Conservation (phyloP, 2,888 invertebrate genomes). For the Agriopis marginaria region DNA sequence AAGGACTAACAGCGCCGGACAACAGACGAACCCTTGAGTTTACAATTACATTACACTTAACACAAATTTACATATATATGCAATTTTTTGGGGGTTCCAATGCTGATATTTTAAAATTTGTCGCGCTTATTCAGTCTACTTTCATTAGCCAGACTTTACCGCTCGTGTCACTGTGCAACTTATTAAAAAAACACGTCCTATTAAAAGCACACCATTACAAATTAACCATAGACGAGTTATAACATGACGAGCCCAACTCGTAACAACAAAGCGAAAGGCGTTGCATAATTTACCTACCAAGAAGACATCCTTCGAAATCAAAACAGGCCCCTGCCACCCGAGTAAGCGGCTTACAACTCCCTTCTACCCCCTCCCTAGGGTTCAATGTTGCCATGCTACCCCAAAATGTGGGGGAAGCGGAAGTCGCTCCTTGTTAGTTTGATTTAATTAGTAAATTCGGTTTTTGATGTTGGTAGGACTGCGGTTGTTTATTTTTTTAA, state of each 20-base stretch:
- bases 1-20: too few relatives aligned
- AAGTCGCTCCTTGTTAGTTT: slow-evolving; percentile 79
- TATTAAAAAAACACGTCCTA: slow-evolving; percentile 19
- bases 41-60: too few relatives aligned
- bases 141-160: too few relatives aligned
- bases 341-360: slow-evolving; percentile 77
- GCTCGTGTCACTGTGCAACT: not conserved
- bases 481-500: slow-evolving; percentile 48
- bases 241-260: slow-evolving; percentile 54
- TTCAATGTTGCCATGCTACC: slow-evolving; percentile 66
- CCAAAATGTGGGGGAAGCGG: slow-evolving; percentile 70
- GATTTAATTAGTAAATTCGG: slow-evolving; percentile 81
- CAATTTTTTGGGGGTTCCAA: too few relatives aligned
- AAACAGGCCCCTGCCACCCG: slow-evolving; percentile 76
- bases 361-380: slow-evolving; percentile 50
- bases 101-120: too few relatives aligned
- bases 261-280: slow-evolving; percentile 62
- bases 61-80: too few relatives aligned
- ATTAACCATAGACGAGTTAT: slow-evolving; percentile 51
- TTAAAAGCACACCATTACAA: slow-evolving; percentile 45
- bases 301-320: slow-evolving; percentile 85
- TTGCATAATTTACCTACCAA: slow-evolving; percentile 85
- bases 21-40: too few relatives aligned
- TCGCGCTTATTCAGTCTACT: too few relatives aligned
- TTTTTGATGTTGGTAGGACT: slow-evolving; percentile 68